phyloP scores from a whole-genome alignment of 2,888 invertebrate genomes.

The Dorcus hopei region DNA sequence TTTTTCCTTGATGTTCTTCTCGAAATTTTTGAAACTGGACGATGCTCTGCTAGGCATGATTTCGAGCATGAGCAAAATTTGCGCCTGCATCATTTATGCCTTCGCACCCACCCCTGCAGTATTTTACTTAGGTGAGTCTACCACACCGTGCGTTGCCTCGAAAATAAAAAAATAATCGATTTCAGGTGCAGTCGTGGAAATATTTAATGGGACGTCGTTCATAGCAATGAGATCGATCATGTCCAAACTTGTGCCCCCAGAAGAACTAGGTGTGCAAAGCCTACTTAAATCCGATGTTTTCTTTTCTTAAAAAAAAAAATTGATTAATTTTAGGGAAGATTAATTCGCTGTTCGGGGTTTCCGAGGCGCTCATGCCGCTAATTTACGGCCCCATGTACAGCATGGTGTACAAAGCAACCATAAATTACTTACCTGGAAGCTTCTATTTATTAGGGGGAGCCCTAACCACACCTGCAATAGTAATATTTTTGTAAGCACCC shows the following conservation, averaged over 20 bases:
- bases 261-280: constrained; percentile 54
- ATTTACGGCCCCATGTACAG: constrained; percentile 43
- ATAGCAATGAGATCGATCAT: constrained; percentile 59
- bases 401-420: constrained; percentile 37
- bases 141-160: not conserved
- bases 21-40: constrained; percentile 71
- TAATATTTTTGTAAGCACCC: constrained; percentile 35
- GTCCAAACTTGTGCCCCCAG: constrained; percentile 55
- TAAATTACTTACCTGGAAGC: constrained; percentile 38
- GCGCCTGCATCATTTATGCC: constrained; percentile 75
- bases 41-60: constrained; percentile 78
- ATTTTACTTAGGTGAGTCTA: constrained; percentile 66
- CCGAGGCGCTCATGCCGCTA: constrained; percentile 40
- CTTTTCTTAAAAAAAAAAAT: no score
- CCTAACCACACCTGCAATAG: constrained; percentile 35
- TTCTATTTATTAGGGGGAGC: constrained; percentile 36
- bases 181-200: constrained; percentile 54
- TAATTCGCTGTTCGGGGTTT: constrained; percentile 42
- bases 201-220: constrained; percentile 50
- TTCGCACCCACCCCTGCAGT: constrained; percentile 72
- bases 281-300: not conserved
- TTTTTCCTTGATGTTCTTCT: constrained; percentile 74
- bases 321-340: constrained; percentile 48
- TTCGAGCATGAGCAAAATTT: constrained; percentile 76
- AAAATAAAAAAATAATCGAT: not conserved